These are phyloP conservation scores for Rousettus madagascariensis DNA, from an alignment of 2,797 vertebrate genomes.

Conservation along the genomic window DNA sequence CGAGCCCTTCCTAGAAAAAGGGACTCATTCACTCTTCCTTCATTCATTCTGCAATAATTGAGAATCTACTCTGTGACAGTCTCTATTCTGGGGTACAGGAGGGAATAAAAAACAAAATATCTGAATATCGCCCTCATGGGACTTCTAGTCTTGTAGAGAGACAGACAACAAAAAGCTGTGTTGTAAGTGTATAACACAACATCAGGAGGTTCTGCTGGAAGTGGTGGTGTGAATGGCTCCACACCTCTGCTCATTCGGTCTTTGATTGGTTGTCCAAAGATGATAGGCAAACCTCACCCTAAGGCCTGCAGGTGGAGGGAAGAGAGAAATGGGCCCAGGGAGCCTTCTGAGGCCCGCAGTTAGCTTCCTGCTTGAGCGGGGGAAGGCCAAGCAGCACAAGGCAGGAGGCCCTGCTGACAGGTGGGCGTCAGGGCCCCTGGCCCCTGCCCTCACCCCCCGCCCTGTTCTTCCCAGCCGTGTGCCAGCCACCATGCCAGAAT, in stretches of 20 bases:
- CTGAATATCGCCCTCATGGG: background rate
- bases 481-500: constrained; percentile 96
- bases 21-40: background rate
- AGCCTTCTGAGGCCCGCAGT: background rate
- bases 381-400: background rate
- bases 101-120: background rate
- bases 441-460: background rate
- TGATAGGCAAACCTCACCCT: background rate
- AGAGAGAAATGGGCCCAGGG: background rate
- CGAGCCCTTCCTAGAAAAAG: background rate
- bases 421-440: background rate
- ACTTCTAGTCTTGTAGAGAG: background rate
- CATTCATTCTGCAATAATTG: background rate
- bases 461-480: constrained; percentile 90
- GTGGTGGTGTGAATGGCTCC: background rate
- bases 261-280: background rate
- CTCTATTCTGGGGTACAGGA: background rate
- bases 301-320: background rate
- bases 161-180: background rate
- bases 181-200: fast-evolving
- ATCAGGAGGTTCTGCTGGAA: background rate
- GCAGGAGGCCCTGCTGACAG: background rate
- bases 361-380: background rate
- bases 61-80: background rate
- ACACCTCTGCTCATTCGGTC: background rate